phyloP scores from a whole-genome alignment of 1,140 invertebrate genomes.

The Calephelis nemesis region DNA sequence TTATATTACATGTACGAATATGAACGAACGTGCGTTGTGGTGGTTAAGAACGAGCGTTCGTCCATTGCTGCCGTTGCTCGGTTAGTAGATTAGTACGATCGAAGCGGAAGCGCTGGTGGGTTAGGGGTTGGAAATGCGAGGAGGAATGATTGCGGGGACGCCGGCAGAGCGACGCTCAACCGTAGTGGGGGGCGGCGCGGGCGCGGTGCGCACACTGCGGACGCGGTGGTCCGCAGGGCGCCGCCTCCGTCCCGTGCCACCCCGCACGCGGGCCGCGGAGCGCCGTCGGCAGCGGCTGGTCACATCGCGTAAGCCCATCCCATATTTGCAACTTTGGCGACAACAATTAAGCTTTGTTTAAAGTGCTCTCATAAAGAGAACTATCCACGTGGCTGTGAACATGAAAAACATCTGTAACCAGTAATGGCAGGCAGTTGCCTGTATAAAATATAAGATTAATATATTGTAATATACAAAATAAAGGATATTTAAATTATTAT shows the following conservation, averaged over 20 bases:
- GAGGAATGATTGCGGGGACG: slow-evolving; percentile 43
- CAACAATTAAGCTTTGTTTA: slow-evolving; percentile 81
- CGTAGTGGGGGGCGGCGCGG: slow-evolving; percentile 63
- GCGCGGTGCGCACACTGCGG: slow-evolving; percentile 50
- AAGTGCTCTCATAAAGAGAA: slow-evolving; percentile 54
- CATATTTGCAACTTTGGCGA: slow-evolving; percentile 75
- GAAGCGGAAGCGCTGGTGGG: slow-evolving; percentile 67
- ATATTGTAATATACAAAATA: slow-evolving; percentile 15
- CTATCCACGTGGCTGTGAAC: slow-evolving; percentile 74
- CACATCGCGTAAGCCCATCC: slow-evolving; percentile 84
- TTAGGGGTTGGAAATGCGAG: slow-evolving; percentile 29
- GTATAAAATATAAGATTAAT: slow-evolving; percentile 13
- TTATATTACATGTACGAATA: slow-evolving; percentile 47
- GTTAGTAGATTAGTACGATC: slow-evolving; percentile 70
- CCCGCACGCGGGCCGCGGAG: slow-evolving; percentile 74
- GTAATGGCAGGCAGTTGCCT: slow-evolving; percentile 35
- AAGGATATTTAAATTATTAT: slow-evolving; percentile 10
- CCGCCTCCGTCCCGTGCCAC: slow-evolving; percentile 61
- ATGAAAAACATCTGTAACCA: slow-evolving; percentile 64
- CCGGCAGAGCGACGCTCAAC: slow-evolving; percentile 61
- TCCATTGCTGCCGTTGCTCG: slow-evolving; percentile 60
- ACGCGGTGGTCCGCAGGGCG: slow-evolving; percentile 52
- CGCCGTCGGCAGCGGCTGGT: slow-evolving; percentile 80
- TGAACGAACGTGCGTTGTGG: slow-evolving; percentile 64
- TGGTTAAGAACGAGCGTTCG: slow-evolving; percentile 57